These are phyloP conservation scores for Pollenia griseotomentosa DNA, from an alignment of 2,888 invertebrate species.

Conservation along the genomic window DNA sequence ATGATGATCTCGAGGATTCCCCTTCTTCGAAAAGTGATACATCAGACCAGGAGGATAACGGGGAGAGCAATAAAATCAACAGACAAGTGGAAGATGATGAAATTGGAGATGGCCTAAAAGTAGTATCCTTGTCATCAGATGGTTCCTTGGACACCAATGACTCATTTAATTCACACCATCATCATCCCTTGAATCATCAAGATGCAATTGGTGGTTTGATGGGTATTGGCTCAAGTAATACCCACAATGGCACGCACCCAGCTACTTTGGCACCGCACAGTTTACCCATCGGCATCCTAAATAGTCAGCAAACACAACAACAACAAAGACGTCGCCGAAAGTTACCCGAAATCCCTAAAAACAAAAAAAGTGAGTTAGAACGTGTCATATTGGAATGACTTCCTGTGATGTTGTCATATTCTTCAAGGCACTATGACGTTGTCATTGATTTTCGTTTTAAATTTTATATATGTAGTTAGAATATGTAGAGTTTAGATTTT, in stretches of 20 bases:
- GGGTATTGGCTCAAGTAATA: conserved; percentile 78
- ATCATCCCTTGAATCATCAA: conserved; percentile 81
- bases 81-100: conserved; percentile 84
- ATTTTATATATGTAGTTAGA: conserved; percentile 37
- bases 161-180: conserved; percentile 81
- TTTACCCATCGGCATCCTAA: conserved; percentile 57
- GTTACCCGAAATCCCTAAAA: conserved; percentile 95
- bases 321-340: conserved; percentile 90
- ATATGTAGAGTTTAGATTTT: conserved; percentile 62
- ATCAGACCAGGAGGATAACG: conserved; percentile 87
- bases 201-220: conserved; percentile 81
- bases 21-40: conserved; percentile 90
- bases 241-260: conserved; percentile 69
- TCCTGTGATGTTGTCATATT: background rate
- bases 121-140: conserved; percentile 81
- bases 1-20: conserved; percentile 92
- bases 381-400: background rate
- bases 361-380: conserved; percentile 90
- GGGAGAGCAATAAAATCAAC: conserved; percentile 75
- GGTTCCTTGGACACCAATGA: conserved; percentile 81
- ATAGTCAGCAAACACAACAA: conserved; percentile 66
- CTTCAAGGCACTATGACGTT: background rate
- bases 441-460: conserved; percentile 11
- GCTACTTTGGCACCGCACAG: conserved; percentile 75
- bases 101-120: conserved; percentile 83